Base-by-base conservation (phyloP, 2,113 vertebrate species). In the Todiramphus chloris region DNA sequence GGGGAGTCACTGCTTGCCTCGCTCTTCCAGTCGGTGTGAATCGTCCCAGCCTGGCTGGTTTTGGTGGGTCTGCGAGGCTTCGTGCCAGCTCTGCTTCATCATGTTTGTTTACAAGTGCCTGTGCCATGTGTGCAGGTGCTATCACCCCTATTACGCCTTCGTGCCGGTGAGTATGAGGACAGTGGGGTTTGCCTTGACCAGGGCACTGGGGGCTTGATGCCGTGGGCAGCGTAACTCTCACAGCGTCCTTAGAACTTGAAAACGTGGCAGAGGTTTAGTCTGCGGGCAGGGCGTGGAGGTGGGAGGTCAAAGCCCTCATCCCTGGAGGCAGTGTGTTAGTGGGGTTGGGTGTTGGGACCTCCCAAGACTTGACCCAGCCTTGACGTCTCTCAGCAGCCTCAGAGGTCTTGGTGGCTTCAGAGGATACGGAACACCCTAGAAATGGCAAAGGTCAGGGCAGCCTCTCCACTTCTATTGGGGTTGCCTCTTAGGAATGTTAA, bases 91-190 rank as follows among this genome's bases (percentile, higher is more conserved):
- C 4, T 13, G 0, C 35, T 2, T 3, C 53, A 25, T 25, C 66
- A 20, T 4, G 1, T 5, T 39, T 24, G 6, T 10, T 30, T 1
- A 0, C 0, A 2, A 21, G 39, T n/a, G n/a, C 24, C 18, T 6
- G 33, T 5, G 55, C 50, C 6, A 2, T 5, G 2, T 14, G 17
- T 27, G 50, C 27, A 2, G 55, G 9, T 4, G 0, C 41, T 20
- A 1, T 37, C 68, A 15, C 31, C 9, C 7, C 64, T 25, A 5
- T 1, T 5, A 3, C 4, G 28, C 24, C 44, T 60, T 53, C 8
- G 9, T 1, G 1, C 24, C 7, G 78, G 70, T 23, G 39, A 59
- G 39, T 23, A 15, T 3, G 3, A 0, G 12, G 39, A 21, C 19
- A 8, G 3, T 2, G 33, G 16, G 16, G 13, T 44, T 63, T 35